Evolutionary conservation across 2,113 vertebrate species (phyloP), one percentile per base, ranked within the genome.

Genomic region (Dicentrarchus labrax): DNA sequence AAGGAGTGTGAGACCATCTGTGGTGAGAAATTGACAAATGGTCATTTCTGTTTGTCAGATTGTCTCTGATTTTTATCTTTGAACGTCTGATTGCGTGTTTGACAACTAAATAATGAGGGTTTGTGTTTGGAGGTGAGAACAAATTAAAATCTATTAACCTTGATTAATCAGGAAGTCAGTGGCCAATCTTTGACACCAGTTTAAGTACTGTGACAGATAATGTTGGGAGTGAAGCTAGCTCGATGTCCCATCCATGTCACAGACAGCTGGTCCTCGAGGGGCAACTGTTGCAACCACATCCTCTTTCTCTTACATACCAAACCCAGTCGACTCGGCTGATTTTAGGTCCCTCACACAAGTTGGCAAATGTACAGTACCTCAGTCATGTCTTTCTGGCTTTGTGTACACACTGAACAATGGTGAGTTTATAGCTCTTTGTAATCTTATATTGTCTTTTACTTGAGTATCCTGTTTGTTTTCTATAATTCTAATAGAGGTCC

Each of bases 201-300:
- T 38, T 50, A 21, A 83, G 43, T 30, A 9, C 62, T 65, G 51
- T 57, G 30, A 10, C 13, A 24, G 13, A 50, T 54, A 7, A 56
- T 53, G 41, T 24, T n/a, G 11, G 17, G 7, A 19, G 19, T 4
- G 8, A 5, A n/a, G 45, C 12, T 6, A 1, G 30, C 50, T 56
- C 45, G 22, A 47, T 61, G 43, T 56, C 59, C 51, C 76, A 53
- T 74, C 73, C 78, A 38, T 88, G 84, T 90, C 91, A 92, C 61
- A 69, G 79, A 86, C 91, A 94, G 89, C 87, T 93, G 92, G 74
- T 81, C 43, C 21, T 13, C 12, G n/a, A 43, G 54, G 30, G 73
- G 70, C 83, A 86, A 74, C 86, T 85, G 71, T 81, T 78, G 21
- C 54, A 51, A 67, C 30, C 47, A 19, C 76, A 43, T 72, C 6